A percentile compares a stretch with the other conserved stretches of the same genome.
These are phyloP conservation scores for Shinisaurus crocodilurus DNA, from an alignment of 2,113 vertebrate species.

Conservation along the genomic window DNA sequence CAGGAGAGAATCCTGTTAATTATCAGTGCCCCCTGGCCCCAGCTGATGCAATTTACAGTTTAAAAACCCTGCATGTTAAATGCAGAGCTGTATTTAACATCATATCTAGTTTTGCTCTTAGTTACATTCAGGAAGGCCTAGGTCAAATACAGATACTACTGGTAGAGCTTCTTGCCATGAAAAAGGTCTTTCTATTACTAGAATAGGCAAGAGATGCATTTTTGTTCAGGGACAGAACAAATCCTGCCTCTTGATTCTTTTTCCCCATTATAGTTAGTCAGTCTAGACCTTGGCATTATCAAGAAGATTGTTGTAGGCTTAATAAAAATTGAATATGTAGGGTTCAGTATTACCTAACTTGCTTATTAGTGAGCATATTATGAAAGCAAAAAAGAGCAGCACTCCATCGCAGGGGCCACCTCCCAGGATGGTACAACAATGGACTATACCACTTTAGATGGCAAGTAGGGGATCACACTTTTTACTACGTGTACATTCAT, in stretches of 20 bases:
- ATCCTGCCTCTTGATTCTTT: neutral
- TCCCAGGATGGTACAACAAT: neutral
- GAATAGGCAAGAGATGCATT: neutral
- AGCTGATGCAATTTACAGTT: neutral
- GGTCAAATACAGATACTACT: neutral
- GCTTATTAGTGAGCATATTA: neutral
- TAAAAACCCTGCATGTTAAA: neutral
- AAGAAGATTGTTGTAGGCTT: neutral
- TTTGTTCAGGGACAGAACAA: neutral
- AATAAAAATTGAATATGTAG: neutral
- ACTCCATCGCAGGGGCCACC: neutral
- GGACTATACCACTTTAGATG: neutral
- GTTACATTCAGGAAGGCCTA: neutral
- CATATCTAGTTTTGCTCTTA: neutral
- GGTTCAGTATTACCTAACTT: neutral
- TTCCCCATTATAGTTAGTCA: neutral
- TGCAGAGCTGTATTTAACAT: neutral
- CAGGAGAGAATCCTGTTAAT: neutral
- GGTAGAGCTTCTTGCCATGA: neutral
- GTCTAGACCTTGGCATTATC: neutral
- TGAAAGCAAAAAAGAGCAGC: neutral
- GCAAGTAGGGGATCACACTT: neutral
- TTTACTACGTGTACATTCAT: neutral
- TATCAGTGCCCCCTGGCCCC: neutral
- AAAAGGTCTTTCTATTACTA: neutral